phyloP scores from a whole-genome alignment of 2,113 vertebrate species.

The Anthoscopus minutus region DNA sequence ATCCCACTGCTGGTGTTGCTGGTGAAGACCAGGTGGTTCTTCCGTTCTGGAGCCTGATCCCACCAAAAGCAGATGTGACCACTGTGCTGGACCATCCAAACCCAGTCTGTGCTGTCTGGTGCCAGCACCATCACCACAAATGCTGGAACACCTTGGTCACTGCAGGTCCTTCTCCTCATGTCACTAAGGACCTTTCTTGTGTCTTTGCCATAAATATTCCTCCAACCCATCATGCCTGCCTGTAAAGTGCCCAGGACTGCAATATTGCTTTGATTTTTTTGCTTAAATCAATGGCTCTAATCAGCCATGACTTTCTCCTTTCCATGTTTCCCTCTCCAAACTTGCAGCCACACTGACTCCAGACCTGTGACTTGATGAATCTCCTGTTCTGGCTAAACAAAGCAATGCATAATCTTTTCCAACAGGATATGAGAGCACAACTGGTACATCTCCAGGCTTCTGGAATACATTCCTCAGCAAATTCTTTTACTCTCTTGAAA shows the following conservation, averaged over 20 bases:
- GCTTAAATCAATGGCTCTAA: neutral
- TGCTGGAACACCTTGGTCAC: neutral
- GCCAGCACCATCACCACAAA: neutral
- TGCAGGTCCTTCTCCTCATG: neutral
- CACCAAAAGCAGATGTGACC: neutral
- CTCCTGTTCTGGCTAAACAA: neutral
- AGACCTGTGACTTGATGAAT: neutral
- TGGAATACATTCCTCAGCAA: neutral
- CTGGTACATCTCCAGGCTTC: neutral
- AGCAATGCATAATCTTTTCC: neutral
- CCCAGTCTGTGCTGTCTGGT: neutral
- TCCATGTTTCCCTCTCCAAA: neutral
- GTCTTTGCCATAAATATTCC: neutral
- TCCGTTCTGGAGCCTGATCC: neutral
- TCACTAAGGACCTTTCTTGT: neutral
- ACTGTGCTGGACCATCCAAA: neutral
- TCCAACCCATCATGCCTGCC: fast-evolving
- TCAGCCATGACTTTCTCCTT: neutral
- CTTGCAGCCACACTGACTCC: neutral
- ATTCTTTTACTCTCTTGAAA: neutral
- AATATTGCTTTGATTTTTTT: neutral
- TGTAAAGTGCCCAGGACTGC: neutral
- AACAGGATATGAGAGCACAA: neutral
- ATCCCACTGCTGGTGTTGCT: neutral
- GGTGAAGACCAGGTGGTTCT: neutral